These are phyloP conservation scores for Gari tellinella DNA, from an alignment of 2,888 invertebrate genomes.

Conservation along the genomic window DNA sequence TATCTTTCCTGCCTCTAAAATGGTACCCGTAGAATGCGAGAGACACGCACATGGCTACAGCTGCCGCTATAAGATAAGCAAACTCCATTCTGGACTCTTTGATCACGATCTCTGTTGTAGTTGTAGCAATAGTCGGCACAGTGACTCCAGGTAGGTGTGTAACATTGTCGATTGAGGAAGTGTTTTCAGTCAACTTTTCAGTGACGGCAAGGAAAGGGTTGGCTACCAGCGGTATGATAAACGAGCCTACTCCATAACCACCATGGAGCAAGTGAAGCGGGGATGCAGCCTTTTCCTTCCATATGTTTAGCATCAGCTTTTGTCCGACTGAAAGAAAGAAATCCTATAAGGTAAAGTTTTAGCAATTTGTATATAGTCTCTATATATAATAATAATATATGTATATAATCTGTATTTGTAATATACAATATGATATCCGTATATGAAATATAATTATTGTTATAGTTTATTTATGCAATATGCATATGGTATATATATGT, in stretches of 20 bases:
- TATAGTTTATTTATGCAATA: no score
- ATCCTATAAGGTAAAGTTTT: no score
- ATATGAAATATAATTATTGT: no score
- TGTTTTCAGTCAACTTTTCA: slow-evolving; percentile 25
- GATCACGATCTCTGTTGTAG: not conserved
- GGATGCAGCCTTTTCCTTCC: slow-evolving; percentile 69
- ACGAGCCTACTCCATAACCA: slow-evolving; percentile 75
- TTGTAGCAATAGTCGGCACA: not conserved
- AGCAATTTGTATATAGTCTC: no score
- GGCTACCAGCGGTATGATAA: slow-evolving; percentile 70
- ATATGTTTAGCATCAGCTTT: slow-evolving; percentile 67
- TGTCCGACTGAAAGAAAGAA: no score
- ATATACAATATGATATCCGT: no score
- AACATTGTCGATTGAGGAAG: not conserved
- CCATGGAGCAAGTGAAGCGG: slow-evolving; percentile 70
- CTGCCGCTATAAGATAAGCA: slow-evolving; percentile 61
- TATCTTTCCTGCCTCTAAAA: slow-evolving; percentile 42
- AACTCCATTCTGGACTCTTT: slow-evolving; percentile 63
- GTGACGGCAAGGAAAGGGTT: no score
- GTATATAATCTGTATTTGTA: no score
- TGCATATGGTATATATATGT: no score
- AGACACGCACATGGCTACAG: slow-evolving; percentile 42
- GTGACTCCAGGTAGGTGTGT: no score
- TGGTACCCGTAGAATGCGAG: slow-evolving; percentile 61
- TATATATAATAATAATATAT: no score